Base-by-base conservation (phyloP, 2,113 vertebrate species). In the Ammodytes dubius region DNA sequence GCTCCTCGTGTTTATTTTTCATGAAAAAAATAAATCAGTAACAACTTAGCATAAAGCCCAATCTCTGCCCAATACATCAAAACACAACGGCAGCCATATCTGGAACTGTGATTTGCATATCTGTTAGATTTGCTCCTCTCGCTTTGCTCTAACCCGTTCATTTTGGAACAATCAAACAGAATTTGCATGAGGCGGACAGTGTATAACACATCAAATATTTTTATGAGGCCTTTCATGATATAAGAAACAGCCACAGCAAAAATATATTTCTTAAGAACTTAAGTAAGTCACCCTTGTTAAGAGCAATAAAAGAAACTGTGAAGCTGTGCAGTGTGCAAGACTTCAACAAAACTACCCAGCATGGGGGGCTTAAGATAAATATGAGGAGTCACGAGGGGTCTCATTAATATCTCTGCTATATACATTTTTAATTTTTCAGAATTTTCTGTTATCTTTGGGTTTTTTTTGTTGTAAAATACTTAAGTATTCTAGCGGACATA, bases 31-130 rank as follows among this genome's bases (percentile, higher is more conserved):
- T 50, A 37, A 27, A 27, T 60, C 45, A 72, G 77, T 66, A 40
- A 57, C 46, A 40, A 57, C 46, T 66, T 57, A 2, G 17, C 19
- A 80, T 59, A n/a, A 71, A 75, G 66, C 40, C 17, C 35, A 45
- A 71, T 70, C 66, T 42, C 60, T 65, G 58, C 27, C 46, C 12
- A 56, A 80, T 63, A 71, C 65, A 76, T 74, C 49, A 83, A 77
- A 87, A 74, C 57, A 63, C 57, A 82, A 45, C 40, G 66, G 67
- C 46, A 47, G 58, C 15, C 9, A 27, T 8, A 45, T 70, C 74
- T 74, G 42, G 19, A 82, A 60, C 56, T 66, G 56, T 40, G 54
- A 87, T 88, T 87, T 79, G 53, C 78, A 84, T 79, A 84, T 87
- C 83, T 85, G 76, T 73, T 42, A 61, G 65, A 71, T 85, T 77